Base-by-base conservation (phyloP, 2,113 vertebrate genomes). In the Oxygymnocypris stewartii region DNA sequence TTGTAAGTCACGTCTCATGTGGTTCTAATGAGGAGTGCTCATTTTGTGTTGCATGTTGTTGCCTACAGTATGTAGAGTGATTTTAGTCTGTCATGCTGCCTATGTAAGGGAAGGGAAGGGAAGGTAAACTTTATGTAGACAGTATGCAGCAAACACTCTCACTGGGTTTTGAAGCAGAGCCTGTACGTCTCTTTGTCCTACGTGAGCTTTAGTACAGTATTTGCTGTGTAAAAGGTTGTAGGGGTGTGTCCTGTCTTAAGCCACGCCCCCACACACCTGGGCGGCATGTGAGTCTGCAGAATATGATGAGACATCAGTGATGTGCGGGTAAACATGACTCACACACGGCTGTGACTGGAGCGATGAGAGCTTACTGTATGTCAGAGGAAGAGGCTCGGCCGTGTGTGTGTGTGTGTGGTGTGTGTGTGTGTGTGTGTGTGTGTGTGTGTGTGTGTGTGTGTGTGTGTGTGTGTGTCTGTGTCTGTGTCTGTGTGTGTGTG, bases 251-350 rank as follows among this genome's bases (percentile, higher is more conserved):
- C 35, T 49, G 13, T 35, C 13, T 63, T 28, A 74, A 28, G 28
- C 42, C 63, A 14, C n/a, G 16, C 57, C 73, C 59, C 83, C 16
- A 6, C 71, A 23, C 47, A 85, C 82, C 67, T 75, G 54, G 44
- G 6, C 14, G 49, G 35, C 54, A 35, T 76, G 51, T 84, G 82
- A 25, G 59, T 74, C 6, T 78, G 42, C 10, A 57, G n/a, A n/a
- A n/a, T n/a, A n/a, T n/a, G n/a, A n/a, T 73, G 71, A 87, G 54
- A 12, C 63, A 67, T 71, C 67, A 37, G 69, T 73, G 31, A 4
- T 73, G 31, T 20, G 20, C 69, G 10, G 37, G 18, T 40, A 12
- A 73, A 73, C 20, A 42, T 73, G 69, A 73, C 18, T 73, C 69
- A 73, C 69, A 42, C 69, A 1, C 6, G 2, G 23, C 69, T 23